Evolutionary conservation across 2,888 invertebrate species (phyloP), one percentile per base, ranked within the genome.

Genomic region (Lasioglossum vierecki): DNA sequence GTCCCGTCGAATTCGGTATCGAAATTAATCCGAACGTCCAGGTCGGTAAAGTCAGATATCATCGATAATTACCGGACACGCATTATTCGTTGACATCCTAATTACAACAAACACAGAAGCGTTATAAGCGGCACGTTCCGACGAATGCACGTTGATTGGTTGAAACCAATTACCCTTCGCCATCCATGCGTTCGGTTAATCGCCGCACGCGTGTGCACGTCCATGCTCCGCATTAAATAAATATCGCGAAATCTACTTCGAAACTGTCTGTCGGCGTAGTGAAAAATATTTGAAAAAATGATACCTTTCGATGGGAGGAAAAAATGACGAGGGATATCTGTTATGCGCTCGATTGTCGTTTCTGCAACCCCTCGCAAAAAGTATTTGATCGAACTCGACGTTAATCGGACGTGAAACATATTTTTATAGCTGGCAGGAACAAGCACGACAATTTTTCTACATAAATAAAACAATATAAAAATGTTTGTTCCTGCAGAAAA

Each of bases 61-160:
- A 87, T 87, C 87, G 87, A 86, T 87, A 87, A 87, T 87, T 84
- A 84, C 77, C 82, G 84, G 79, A 79, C 75, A 76, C 81, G 84
- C 84, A 76, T 86, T 84, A 85, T 86, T 84, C 87, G 86, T 83
- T 87, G 87, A 86, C 86, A 86, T 87, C 83, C 83, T 83, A 87
- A 87, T 87, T 87, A 83, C 87, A 83, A 83, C 86, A 83, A 80
- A 86, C 86, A 86, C 79, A 72, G 82, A 79, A 76, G 87, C 82
- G 79, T 79, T 85, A 82, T 80, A 83, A 80, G 85, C 85, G 85
- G 83, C 79, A 63, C 85, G 79, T 72, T 66, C 68, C 78, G 77
- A 84, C 84, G 76, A 84, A 85, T 80, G 74, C 78, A 72, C 78
- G 76, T 79, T 83, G 83, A 86, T 86, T 86, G 83, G 78, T 74